phyloP scores from a whole-genome alignment of 1,140 invertebrate species.

The Atta cephalotes region DNA sequence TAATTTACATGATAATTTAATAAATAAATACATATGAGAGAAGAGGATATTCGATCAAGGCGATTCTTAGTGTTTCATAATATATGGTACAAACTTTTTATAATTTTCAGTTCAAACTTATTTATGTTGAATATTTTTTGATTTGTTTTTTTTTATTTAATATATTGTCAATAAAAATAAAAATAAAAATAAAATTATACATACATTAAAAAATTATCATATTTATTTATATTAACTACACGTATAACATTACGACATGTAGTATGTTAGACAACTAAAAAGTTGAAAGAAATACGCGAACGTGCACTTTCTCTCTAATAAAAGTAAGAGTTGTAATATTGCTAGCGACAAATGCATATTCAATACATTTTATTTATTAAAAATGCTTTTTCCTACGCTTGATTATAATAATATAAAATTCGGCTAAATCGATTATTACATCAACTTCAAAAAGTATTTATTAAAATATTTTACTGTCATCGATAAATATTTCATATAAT shows the following conservation, averaged over 20 bases:
- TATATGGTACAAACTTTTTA: no score
- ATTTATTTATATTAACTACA: background rate
- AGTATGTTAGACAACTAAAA: background rate
- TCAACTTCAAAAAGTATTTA: background rate
- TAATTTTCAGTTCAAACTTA: no score
- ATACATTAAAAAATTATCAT: background rate
- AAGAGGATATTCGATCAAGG: no score
- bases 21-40: no score
- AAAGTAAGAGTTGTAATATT: conserved; percentile 80
- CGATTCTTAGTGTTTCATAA: no score
- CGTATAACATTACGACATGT: background rate
- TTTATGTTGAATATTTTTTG: no score
- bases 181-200: conserved; percentile 1
- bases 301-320: conserved; percentile 79
- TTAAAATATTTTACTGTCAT: background rate
- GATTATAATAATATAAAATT: background rate
- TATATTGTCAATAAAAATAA: background rate
- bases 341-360: conserved; percentile 33
- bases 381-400: conserved; percentile 7
- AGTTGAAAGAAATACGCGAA: conserved; percentile 51
- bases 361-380: conserved; percentile 47
- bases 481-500: background rate
- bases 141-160: no score
- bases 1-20: no score
- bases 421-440: background rate